Conservation (phyloP, 2,113 vertebrate species). For the Tapirus terrestris region DNA sequence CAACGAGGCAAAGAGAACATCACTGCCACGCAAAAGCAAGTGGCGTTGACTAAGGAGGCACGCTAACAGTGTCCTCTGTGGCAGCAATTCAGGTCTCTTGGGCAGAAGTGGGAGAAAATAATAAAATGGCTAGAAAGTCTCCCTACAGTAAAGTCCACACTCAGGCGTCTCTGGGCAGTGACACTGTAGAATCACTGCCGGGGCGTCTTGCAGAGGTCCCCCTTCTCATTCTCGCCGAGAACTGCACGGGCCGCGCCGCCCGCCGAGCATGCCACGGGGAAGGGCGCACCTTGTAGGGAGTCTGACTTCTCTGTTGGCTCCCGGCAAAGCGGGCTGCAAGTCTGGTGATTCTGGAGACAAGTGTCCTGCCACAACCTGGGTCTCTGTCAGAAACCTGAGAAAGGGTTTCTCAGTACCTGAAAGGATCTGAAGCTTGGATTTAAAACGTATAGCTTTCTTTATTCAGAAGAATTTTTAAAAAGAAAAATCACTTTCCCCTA, state of each 20-base stretch:
- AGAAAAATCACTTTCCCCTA: background rate
- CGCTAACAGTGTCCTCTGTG: fast-evolving
- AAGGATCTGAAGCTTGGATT: background rate
- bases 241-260: fast-evolving
- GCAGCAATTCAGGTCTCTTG: background rate
- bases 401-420: background rate
- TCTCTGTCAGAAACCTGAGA: background rate
- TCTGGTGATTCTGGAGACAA: background rate
- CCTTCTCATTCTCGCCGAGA: no score
- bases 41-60: background rate
- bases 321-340: fast-evolving
- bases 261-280: fast-evolving
- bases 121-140: background rate
- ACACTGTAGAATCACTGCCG: background rate
- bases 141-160: background rate
- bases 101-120: background rate
- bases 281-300: fast-evolving
- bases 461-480: background rate
- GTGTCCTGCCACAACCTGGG: background rate
- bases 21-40: background rate
- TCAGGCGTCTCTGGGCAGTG: background rate
- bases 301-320: fast-evolving
- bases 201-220: fast-evolving
- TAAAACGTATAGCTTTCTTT: background rate
- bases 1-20: background rate